Evolutionary conservation across 2,113 vertebrate genomes (phyloP).

Genomic region (Craseonycteris thonglongyai): DNA sequence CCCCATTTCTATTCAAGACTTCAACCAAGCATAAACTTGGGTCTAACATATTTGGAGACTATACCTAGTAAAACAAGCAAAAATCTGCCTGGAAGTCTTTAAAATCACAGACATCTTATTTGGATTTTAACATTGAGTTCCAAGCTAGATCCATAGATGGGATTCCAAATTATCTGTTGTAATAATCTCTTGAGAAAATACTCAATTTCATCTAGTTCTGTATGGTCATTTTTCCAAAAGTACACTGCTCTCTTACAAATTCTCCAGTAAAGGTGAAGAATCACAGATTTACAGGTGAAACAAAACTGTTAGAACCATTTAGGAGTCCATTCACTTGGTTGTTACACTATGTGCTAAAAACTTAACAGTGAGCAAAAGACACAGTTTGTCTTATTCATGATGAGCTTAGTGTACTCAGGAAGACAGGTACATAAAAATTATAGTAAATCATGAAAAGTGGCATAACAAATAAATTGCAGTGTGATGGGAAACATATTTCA

Average conservation of each 20-base stretch:
- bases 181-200: not conserved
- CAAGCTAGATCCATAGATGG: not conserved
- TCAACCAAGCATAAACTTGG: constrained; percentile 21
- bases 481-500: not conserved
- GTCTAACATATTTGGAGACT: not conserved
- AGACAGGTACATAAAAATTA: not conserved
- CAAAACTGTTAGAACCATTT: not conserved
- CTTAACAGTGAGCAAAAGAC: not conserved
- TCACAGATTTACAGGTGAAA: constrained; percentile 13
- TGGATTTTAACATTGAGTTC: not conserved
- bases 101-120: not conserved
- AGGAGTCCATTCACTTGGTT: not conserved
- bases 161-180: not conserved
- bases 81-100: not conserved
- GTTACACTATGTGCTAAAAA: not conserved
- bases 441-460: not conserved
- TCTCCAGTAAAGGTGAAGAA: constrained; percentile 6
- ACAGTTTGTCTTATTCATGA: not conserved
- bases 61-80: constrained; percentile 6
- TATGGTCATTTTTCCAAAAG: not conserved
- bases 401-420: not conserved
- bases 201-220: not conserved
- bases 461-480: not conserved
- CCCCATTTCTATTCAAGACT: not conserved
- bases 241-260: not conserved